phyloP scores from a whole-genome alignment of 2,888 invertebrate genomes.

The Hylaea fasciaria region DNA sequence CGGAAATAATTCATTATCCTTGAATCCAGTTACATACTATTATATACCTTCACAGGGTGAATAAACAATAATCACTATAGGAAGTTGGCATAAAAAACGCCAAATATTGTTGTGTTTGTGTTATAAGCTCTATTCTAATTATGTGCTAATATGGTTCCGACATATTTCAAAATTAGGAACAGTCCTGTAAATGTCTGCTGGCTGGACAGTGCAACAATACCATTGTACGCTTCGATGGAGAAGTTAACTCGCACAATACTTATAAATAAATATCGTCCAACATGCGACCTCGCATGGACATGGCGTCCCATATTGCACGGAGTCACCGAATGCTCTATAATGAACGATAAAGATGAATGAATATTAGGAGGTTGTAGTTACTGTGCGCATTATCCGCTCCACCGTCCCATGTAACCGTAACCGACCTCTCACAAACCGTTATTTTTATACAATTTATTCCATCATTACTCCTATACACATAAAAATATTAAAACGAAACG shows the following conservation, averaged over 20 bases:
- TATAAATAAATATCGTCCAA: background rate
- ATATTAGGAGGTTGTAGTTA: background rate
- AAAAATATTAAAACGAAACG: constrained; percentile 74
- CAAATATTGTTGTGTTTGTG: background rate
- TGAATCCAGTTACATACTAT: background rate
- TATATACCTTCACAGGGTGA: no score
- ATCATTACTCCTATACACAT: constrained; percentile 71
- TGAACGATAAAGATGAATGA: no score
- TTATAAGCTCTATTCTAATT: background rate
- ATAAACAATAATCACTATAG: no score
- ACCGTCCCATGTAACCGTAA: constrained; percentile 47
- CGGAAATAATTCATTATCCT: background rate
- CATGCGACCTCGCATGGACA: background rate
- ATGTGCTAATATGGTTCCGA: background rate
- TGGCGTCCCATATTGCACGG: background rate
- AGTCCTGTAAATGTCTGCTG: constrained; percentile 42
- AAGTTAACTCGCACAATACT: constrained; percentile 40
- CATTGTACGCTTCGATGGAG: constrained; percentile 44
- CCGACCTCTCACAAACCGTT: constrained; percentile 59
- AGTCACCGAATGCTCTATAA: background rate
- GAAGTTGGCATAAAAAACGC: no score
- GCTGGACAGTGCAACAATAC: constrained; percentile 55
- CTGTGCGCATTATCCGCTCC: constrained; percentile 37
- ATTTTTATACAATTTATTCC: constrained; percentile 56
- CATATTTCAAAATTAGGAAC: constrained; percentile 31